Percentiles rank a stretch among this genome's conserved stretches.
These are phyloP conservation scores for Pelmatolapia mariae DNA, from an alignment of 2,113 vertebrate species.

Conservation along the genomic window DNA sequence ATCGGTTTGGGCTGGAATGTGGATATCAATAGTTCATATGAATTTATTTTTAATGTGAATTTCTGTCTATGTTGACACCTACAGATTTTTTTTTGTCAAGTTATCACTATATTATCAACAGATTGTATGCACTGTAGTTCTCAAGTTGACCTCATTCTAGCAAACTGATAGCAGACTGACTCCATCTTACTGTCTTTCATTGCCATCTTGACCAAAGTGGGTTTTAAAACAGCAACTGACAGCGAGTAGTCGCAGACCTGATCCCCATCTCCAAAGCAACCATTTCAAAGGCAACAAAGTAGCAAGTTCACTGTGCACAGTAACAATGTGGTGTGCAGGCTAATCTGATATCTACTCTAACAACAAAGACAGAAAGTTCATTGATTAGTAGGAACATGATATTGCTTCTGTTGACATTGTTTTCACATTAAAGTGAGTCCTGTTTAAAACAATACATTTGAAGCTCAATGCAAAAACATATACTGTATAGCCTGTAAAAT, in stretches of 20 bases:
- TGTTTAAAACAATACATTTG: not conserved
- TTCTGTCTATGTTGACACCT: not conserved
- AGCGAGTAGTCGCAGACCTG: not conserved
- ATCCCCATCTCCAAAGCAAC: not conserved
- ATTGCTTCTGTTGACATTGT: not conserved
- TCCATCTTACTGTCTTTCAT: not conserved
- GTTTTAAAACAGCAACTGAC: not conserved
- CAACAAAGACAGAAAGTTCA: not conserved
- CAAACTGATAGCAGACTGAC: not conserved
- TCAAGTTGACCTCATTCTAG: not conserved
- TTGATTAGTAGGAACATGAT: not conserved
- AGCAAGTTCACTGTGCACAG: not conserved
- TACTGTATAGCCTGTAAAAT: not conserved
- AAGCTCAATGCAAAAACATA: not conserved
- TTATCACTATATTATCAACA: not conserved
- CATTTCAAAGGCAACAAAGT: not conserved
- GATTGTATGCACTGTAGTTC: not conserved
- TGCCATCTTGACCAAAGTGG: not conserved
- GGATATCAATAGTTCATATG: not conserved
- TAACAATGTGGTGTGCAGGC: not conserved
- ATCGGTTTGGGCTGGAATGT: not conserved
- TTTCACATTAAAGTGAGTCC: not conserved
- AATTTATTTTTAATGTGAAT: not conserved
- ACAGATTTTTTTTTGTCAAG: not conserved
- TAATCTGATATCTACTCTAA: not conserved